Conservation (phyloP, 2,113 vertebrate genomes). For the cat (Felis catus) region F.catus_Fca126_mat1.0 CM031412.1:215322001-215322500, state of each 20-base stretch:
- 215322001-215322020: background rate
- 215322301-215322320: background rate
- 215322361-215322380: background rate
- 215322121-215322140: background rate
- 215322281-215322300: background rate
- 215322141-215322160: background rate
- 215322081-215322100: background rate
- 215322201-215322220: background rate
- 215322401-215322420: background rate
- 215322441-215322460: background rate
- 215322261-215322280: background rate
- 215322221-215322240: background rate
- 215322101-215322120: background rate
- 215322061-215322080: background rate
- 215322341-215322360: background rate
- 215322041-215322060: background rate
- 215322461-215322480: background rate
- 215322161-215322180: background rate
- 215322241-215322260: background rate
- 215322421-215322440: background rate
- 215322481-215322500: background rate
- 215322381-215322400: background rate
- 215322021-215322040: background rate
- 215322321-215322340: background rate
- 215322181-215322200: background rate